Base-by-base conservation (phyloP, 1,140 invertebrate species). In the Drosophila ananassae region DNA sequence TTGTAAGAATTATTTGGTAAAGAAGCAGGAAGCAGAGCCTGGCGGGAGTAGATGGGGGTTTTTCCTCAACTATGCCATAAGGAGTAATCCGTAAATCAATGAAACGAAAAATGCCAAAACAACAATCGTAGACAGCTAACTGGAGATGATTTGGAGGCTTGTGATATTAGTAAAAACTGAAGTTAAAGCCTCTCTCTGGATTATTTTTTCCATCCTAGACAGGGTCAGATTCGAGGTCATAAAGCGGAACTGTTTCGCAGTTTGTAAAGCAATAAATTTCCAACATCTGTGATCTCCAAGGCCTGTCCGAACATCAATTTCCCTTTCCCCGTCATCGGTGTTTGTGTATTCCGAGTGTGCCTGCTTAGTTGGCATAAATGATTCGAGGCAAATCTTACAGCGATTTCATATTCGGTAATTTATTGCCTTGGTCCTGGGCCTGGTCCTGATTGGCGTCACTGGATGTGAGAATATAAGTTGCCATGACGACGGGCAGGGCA, bases 31-130 rank as follows among this genome's bases (percentile, higher is more conserved):
- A 28, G 37, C 63, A 55, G 9, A 21, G 44, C 32, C 12, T 10
- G 34, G 25, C 5, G n/a, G n/a, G 17, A 6, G n/a, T 0, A 22
- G 66, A 17, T 17, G 63, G 22, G 12, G 34, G 48, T 51, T 47
- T 46, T 60, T 6, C 57, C 55, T 25, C 58, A 32, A 12, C 63
- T 46, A 13, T 57, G 41, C 47, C 51, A 57, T 63, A 44, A 32
- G 75, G 66, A 76, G 63, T 84, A 84, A 84, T 84, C 80, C 73
- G 72, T 84, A 77, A 84, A 84, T 83, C 80, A 83, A 84, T 84
- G 78, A 77, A 69, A 77, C 77, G 51, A 24, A 56, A 41, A 69
- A 68, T 41, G 63, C 47, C 77, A 73, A 79, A 84, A 78, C 66
- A 64, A 84, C 57, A 24, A 48, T 50, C 55, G 60, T 61, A 51